Evolutionary conservation across 2,113 vertebrate genomes (phyloP), one percentile per base, ranked within the genome.

Genomic region (Brienomyrus longianalis): DNA sequence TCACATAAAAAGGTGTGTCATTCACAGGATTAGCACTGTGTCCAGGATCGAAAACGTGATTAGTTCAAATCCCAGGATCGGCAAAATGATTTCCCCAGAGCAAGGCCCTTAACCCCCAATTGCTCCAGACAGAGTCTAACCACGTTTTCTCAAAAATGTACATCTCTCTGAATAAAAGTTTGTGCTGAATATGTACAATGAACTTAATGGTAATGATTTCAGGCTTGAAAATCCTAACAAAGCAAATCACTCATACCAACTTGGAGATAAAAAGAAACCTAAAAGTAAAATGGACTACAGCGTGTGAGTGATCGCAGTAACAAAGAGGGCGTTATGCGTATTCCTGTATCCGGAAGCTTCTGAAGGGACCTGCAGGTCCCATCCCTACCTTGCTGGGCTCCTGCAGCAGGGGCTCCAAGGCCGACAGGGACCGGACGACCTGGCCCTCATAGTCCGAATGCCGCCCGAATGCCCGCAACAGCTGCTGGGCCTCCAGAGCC

Each of bases 391-490:
- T 93, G 59, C 91, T 11, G 13, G 90, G 86, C 0, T 93, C 91
- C 86, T 86, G 87, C 50, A 87, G 77, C 21, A 98, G 95, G 51
- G 93, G 93, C 85, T 93, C 93, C 59, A 98, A 90, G 66, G 91
- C 89, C 88, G 94, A 91, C 39, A 97, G 93, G 59, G 96, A 95
- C 56, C 43, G 91, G 3, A 95, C 91, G 88, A 97, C 95, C 27
- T 90, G 66, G 35, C 96, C 96, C 0, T 94, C 92, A 90, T 97
- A 97, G 89, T 95, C 93, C 19, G 97, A 97, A 88, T 96, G 94
- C 59, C 92, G 94, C 89, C 92, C 94, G 93, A 98, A 98, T 19
- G 92, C 96, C 88, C 95, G 92, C 66, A 98, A 92, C 13, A 98
- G 77, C 19, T 91, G 95, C 92, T 94, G 95, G 1, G 97, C 96